Evolutionary conservation across 1,140 invertebrate genomes (phyloP).

Genomic region (Listronotus bonariensis): DNA sequence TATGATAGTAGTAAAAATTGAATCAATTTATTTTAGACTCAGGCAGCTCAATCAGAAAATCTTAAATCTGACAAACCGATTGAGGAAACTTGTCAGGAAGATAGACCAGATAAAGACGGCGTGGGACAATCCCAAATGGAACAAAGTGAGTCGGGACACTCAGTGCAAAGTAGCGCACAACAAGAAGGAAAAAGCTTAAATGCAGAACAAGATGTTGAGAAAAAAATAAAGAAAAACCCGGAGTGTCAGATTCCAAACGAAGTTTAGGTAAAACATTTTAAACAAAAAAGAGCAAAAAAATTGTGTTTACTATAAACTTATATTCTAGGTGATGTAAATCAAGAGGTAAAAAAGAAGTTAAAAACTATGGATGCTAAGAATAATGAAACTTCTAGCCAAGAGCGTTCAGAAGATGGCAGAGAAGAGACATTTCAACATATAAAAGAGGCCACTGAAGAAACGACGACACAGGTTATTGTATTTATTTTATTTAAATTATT

Average conservation of each 20-base stretch:
- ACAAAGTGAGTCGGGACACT: conserved; percentile 58
- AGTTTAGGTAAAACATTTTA: conserved; percentile 51
- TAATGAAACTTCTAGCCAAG: conserved; percentile 54
- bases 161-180: conserved; percentile 53
- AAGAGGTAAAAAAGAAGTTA: conserved; percentile 59
- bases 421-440: conserved; percentile 86
- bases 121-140: conserved; percentile 60
- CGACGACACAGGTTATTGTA: conserved; percentile 38
- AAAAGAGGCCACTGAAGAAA: conserved; percentile 70
- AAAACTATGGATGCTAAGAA: conserved; percentile 59
- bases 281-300: not conserved
- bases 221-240: conserved; percentile 58
- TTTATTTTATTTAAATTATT: too few species aligned
- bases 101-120: conserved; percentile 58
- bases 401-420: conserved; percentile 58
- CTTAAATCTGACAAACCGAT: conserved; percentile 45
- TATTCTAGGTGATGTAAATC: conserved; percentile 51
- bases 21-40: too few species aligned
- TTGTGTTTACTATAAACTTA: not conserved
- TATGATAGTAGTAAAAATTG: too few species aligned
- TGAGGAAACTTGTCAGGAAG: conserved; percentile 55
- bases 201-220: conserved; percentile 47
- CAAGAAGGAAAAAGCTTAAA: conserved; percentile 45
- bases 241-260: conserved; percentile 57
- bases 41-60: conserved; percentile 54